Evolutionary conservation across 2,113 vertebrate species (phyloP), one percentile per base, ranked within the genome.

Genomic region (Prunella fulvescens): DNA sequence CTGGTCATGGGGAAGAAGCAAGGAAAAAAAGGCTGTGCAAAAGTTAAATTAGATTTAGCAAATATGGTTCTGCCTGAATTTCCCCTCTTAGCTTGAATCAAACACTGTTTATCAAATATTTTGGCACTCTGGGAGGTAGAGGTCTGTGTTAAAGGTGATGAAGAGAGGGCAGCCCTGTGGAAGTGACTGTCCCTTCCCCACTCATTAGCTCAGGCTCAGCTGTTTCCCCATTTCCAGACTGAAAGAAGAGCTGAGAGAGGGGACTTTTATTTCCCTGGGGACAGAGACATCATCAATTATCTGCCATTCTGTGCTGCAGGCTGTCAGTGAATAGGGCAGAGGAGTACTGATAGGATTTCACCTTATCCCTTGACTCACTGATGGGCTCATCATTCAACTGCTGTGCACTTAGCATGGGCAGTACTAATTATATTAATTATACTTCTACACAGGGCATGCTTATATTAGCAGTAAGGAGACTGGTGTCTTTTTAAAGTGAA

Each of bases 151-250:
- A 51, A 74, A 40, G 33, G 24, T 77, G 86, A 90, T 40, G 47
- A 89, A 77, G 82, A 62, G 35, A 70, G 53, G 37, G 37, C 35
- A 91, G 58, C 39, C 53, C 53, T 54, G 14, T 80, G 70, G 64
- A 77, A 86, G 40, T 54, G 61, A 48, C 14, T 54, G 56, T 84
- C 79, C 47, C 84, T 97, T 97, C 77, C 92, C 69, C 64, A 57
- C 87, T 96, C 85, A 96, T 96, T 96, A 95, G 60, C 76, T 8
- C 26, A 69, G 94, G 84, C 93, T 95, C 96, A 96, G 96, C 95
- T 97, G 97, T 93, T 93, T 54, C 78, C 64, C 48, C 1, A 3
- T 79, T 76, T 97, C 78, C 79, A 95, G 71, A 85, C 93, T 71
- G 81, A 96, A 96, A 97, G 87, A 50, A 92, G 92, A 96, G 81